Conservation (phyloP, 2,797 vertebrate genomes). For the Xyrichtys novacula region DNA sequence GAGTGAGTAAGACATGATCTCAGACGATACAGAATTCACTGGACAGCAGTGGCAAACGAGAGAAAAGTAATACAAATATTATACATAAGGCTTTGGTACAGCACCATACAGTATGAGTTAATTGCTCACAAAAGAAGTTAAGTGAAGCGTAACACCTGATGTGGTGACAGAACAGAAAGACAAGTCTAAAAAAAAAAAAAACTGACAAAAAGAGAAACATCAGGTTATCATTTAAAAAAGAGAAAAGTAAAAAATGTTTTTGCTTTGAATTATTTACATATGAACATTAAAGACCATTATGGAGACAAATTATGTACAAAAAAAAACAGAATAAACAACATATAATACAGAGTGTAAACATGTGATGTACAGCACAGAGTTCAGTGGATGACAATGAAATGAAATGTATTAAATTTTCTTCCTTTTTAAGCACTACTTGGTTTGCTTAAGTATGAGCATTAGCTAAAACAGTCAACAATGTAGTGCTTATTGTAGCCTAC, state of each 20-base stretch:
- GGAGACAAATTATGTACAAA: constrained; percentile 73
- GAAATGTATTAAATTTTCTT: constrained; percentile 77
- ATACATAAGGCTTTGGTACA: constrained; percentile 93
- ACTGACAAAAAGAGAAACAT: constrained; percentile 59
- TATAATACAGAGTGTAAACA: constrained; percentile 81
- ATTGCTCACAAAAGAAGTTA: constrained; percentile 86
- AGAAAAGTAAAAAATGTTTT: constrained; percentile 71
- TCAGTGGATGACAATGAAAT: constrained; percentile 76
- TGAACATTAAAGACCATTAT: constrained; percentile 72
- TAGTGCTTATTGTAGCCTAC: constrained; percentile 89
- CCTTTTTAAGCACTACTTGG: constrained; percentile 83
- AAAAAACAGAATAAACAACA: constrained; percentile 57
- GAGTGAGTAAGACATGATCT: constrained; percentile 78
- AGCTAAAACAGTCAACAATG: constrained; percentile 88
- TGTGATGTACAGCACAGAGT: constrained; percentile 83
- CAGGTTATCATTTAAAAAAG: constrained; percentile 76
- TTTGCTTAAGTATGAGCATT: constrained; percentile 85
- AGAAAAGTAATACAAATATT: constrained; percentile 85
- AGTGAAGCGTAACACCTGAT: constrained; percentile 91
- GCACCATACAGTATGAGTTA: constrained; percentile 93
- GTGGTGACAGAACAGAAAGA: constrained; percentile 75
- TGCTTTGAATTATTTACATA: constrained; percentile 81
- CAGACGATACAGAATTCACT: constrained; percentile 79
- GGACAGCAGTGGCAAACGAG: constrained; percentile 83
- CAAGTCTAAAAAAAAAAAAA: constrained; percentile 67